Percentiles rank a stretch among this genome's conserved stretches.
phyloP scores from a whole-genome alignment of 2,113 vertebrate species.

The Ivindomyrus marchei region DNA sequence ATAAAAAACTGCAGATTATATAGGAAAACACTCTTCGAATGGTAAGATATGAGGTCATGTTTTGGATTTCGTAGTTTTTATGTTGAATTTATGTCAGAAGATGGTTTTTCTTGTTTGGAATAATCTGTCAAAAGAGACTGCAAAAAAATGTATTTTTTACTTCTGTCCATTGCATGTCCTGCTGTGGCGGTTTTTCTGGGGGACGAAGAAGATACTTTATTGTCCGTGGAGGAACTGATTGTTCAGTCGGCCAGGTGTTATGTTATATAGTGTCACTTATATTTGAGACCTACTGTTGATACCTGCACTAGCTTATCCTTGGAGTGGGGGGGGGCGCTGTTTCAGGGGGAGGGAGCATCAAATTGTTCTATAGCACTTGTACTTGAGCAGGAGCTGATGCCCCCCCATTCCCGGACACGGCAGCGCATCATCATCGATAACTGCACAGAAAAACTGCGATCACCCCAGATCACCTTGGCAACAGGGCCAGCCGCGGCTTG shows the following conservation, averaged over 20 bases:
- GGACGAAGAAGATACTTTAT: neutral
- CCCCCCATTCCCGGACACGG: neutral
- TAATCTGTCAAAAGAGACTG: neutral
- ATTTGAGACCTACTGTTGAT: neutral
- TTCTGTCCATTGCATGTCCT: neutral
- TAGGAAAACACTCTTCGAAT: neutral
- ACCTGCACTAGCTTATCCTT: neutral
- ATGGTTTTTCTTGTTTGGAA: neutral
- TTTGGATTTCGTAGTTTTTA: neutral
- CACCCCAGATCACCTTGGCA: neutral
- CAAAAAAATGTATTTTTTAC: neutral
- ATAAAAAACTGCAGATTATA: neutral
- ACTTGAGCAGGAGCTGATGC: neutral
- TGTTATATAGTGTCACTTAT: neutral
- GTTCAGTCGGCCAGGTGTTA: neutral
- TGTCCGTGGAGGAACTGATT: neutral
- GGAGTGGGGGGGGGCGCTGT: neutral
- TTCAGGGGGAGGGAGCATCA: neutral
- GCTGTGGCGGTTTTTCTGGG: neutral
- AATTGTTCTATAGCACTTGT: neutral
- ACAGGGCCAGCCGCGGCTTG: neutral
- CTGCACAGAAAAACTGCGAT: neutral
- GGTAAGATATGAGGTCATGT: neutral
- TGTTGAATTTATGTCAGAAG: neutral
- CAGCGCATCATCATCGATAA: neutral